Evolutionary conservation across 2,888 invertebrate genomes (phyloP).

Genomic region (Agriopis aurantiaria): DNA sequence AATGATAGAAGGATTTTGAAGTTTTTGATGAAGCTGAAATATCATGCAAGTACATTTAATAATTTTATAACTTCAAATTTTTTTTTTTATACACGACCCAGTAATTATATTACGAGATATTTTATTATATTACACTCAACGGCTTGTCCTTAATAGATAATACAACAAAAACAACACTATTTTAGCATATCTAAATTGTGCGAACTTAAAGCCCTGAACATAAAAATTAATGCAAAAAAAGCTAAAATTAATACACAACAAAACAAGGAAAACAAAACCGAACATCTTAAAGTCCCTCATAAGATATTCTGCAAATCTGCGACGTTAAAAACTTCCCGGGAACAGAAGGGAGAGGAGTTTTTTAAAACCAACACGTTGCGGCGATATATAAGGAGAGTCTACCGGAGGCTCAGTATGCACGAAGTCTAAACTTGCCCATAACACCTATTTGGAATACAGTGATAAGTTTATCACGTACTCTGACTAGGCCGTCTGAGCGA

Average conservation of each 20-base stretch:
- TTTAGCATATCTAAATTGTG: no score
- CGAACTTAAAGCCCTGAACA: no score
- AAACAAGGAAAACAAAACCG: conserved; percentile 1
- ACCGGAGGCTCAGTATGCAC: conserved; percentile 57
- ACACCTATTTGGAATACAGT: conserved; percentile 74
- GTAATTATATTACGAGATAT: no score
- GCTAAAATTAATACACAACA: background rate
- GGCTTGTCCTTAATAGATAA: no score
- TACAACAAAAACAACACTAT: no score
- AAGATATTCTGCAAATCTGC: conserved; percentile 28
- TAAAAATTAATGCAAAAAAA: background rate
- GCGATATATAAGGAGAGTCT: conserved; percentile 45
- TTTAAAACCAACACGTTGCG: conserved; percentile 47
- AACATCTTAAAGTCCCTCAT: background rate
- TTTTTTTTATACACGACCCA: no score
- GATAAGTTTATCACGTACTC: conserved; percentile 81
- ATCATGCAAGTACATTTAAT: no score
- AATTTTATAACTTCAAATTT: no score
- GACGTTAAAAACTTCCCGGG: conserved; percentile 34
- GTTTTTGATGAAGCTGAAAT: no score
- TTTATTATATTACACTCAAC: no score
- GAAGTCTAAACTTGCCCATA: conserved; percentile 61
- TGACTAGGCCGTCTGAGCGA: conserved; percentile 69
- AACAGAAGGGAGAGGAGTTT: conserved; percentile 33
- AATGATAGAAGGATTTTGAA: no score